Evolutionary conservation across 2,888 invertebrate species (phyloP), one percentile per base, ranked within the genome.

Genomic region (Graphium colonna): DNA sequence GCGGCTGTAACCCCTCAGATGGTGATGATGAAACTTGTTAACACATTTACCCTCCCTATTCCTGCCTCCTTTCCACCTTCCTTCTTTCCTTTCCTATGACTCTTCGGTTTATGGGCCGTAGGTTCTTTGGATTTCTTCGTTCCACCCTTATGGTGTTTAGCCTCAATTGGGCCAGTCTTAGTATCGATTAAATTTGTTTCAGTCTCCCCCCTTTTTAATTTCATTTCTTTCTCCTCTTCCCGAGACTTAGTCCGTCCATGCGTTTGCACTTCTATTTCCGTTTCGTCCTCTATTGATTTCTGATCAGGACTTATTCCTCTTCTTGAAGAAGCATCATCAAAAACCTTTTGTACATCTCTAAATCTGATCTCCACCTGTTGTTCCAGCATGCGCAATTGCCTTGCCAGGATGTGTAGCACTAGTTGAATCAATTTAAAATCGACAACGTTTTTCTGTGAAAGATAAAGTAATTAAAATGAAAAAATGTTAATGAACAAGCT

Each of bases 381-480:
- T 55, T 81, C 74, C 1, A 86, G 65, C 59, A 86, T 45, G 0
- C 83, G 79, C 67, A 82, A 65, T 36, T 85, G 83, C 0, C 79
- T 69, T 9, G 86, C 86, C 18, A 87, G 54, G 38, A 85, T 79
- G 41, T 77, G 72, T 2, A 88, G 67, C 1, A 87, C 63, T 5
- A 72, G 69, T 65, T 86, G 77, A 1, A 88, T 1, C 52, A 79
- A 44, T 65, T 86, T 84, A 58, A 71, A 84, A 59, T 85, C 74
- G 0, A 85, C 71, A 3, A 60, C 45, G 62, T 80, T 82, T 56
- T 51, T 62, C 83, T 84, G 65, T 1, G 65, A 67, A 40, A 21
- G n/a, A n/a, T n/a, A n/a, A n/a, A n/a, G n/a, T n/a, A n/a, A n/a
- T n/a, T n/a, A n/a, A n/a, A n/a, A n/a, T n/a, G n/a, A n/a, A n/a